phyloP scores from a whole-genome alignment of 2,888 invertebrate genomes.

The Unio pictorum region DNA sequence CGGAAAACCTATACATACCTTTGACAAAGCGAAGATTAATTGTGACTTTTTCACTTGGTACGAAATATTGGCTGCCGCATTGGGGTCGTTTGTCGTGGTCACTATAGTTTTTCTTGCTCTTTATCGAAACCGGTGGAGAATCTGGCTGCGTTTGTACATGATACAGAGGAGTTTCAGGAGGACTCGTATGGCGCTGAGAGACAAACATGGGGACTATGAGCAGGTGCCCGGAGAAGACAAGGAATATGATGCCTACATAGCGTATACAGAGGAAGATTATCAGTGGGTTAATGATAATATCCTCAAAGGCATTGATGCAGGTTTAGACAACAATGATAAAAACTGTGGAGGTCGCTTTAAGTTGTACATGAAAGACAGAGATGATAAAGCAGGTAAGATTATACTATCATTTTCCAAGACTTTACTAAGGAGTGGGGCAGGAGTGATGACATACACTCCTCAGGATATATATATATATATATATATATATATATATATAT shows the following conservation, averaged over 20 bases:
- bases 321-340: conserved; percentile 14
- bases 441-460: too few species aligned
- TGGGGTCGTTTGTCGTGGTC: conserved; percentile 18
- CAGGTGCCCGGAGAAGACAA: conserved; percentile 17
- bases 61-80: conserved; percentile 23
- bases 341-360: conserved; percentile 40
- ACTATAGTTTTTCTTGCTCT: conserved; percentile 12
- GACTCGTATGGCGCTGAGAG: too few species aligned
- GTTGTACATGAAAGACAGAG: conserved; percentile 33
- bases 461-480: too few species aligned
- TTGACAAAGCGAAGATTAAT: conserved; percentile 42
- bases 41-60: conserved; percentile 40
- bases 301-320: conserved; percentile 39
- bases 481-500: too few species aligned
- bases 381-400: too few species aligned
- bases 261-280: conserved; percentile 39
- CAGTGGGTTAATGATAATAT: conserved; percentile 42
- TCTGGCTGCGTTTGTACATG: conserved; percentile 24
- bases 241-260: conserved; percentile 37
- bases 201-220: conserved; percentile 10
- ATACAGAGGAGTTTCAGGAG: neutral
- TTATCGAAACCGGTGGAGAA: conserved; percentile 38
- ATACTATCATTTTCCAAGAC: too few species aligned
- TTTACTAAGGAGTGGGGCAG: too few species aligned
- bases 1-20: conserved; percentile 41